Evolutionary conservation across 1,140 invertebrate species (phyloP).

Genomic region (Melipona quadrifasciata): DNA sequence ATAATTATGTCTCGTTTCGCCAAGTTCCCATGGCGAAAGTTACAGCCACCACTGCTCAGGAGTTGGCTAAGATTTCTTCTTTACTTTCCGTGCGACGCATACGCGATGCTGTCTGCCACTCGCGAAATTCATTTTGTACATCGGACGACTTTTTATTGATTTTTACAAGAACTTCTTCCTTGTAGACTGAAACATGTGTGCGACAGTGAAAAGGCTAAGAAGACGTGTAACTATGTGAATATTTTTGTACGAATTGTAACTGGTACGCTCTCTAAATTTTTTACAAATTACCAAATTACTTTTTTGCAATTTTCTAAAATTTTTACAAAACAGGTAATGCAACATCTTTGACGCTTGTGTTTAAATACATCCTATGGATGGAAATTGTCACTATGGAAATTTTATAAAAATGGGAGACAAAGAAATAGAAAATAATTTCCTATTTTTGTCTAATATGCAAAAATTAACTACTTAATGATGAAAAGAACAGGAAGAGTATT

Average conservation of each 20-base stretch:
- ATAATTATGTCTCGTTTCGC: conserved; percentile 51
- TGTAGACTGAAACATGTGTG: neutral
- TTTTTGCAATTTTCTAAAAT: too few species aligned
- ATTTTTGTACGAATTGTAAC: too few species aligned
- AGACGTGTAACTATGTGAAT: neutral
- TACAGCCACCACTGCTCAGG: neutral
- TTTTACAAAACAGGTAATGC: too few species aligned
- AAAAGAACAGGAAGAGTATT: neutral
- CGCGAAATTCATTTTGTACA: neutral
- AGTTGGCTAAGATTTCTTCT: neutral
- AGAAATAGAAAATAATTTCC: too few species aligned
- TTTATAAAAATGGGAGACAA: too few species aligned
- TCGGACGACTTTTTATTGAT: neutral
- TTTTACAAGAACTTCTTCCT: neutral
- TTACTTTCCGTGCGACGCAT: neutral
- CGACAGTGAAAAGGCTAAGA: neutral
- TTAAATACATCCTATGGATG: too few species aligned
- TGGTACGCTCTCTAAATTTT: too few species aligned
- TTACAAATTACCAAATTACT: too few species aligned
- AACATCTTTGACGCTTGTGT: too few species aligned
- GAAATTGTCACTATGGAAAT: too few species aligned
- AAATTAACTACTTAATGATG: neutral
- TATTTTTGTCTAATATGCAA: too few species aligned
- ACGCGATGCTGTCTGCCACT: neutral
- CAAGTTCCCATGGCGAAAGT: conserved; percentile 17